Base-by-base conservation (phyloP, 2,113 vertebrate genomes). In the Datnioides undecimradiatus region DNA sequence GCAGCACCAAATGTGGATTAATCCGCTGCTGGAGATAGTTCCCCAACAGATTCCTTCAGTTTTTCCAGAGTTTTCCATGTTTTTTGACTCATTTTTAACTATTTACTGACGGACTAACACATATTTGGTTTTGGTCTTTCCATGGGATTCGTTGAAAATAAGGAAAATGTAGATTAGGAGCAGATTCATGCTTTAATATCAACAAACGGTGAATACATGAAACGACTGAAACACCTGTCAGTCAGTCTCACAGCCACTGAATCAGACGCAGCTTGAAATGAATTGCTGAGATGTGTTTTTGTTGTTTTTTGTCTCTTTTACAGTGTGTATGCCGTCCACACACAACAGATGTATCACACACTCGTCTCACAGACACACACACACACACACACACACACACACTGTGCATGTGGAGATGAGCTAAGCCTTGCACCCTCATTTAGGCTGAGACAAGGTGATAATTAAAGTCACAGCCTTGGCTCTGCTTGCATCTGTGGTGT, bases 261-360 rank as follows among this genome's bases (percentile, higher is more conserved):
- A 73, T 21, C 10, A 7, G 9, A 36, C 5, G 13, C 3, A 29
- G 17, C 31, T 40, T 10, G 4, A 49, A 62, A 73, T 14, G 10
- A 38, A 23, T 74, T 70, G 25, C 23, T 49, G 48, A 68, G 16
- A 63, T 25, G 8, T n/a, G 23, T 40, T n/a, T 25, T 59, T 51
- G n/a, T n/a, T n/a, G n/a, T n/a, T n/a, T n/a, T n/a, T n/a, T n/a
- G n/a, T n/a, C n/a, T n/a, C n/a, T 43, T 68, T 52, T 55, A 34
- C 38, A 34, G 43, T 21, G 66, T 76, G 64, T 25, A 41, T 73
- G 9, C 58, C 38, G 36, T 79, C 43, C 59, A 76, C 70, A 78
- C 68, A 51, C 52, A 73, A 34, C 85, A 86, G 76, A 87, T 85
- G 76, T 57, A 83, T 72, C 74, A 43, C 69, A 75, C 76, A 75